phyloP scores from a whole-genome alignment of 1,140 invertebrate species.

The Lamellibrachia luymesi region DNA sequence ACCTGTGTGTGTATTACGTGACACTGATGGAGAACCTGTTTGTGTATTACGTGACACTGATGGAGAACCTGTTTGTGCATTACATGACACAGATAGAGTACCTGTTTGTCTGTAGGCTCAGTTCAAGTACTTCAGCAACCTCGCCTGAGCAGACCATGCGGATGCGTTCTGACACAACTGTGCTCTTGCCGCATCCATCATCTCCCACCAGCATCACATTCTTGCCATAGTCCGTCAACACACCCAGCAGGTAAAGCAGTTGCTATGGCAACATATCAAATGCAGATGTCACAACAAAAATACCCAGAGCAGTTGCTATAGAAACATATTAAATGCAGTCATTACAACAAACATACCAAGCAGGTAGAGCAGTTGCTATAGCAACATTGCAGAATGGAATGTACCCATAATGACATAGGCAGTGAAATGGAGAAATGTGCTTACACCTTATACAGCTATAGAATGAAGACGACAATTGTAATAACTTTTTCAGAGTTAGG shows the following conservation, averaged over 20 bases:
- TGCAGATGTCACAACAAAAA: background rate
- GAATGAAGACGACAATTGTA: too few relatives aligned
- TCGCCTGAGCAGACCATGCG: slow-evolving; percentile 55
- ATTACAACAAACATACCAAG: slow-evolving; percentile 39
- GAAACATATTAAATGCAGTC: too few relatives aligned
- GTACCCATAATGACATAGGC: too few relatives aligned
- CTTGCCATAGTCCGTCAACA: slow-evolving; percentile 49
- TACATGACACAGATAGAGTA: slow-evolving; percentile 21
- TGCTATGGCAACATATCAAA: slow-evolving; percentile 33
- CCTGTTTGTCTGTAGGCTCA: slow-evolving; percentile 53
- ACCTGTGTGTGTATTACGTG: background rate
- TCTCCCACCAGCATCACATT: slow-evolving; percentile 55
- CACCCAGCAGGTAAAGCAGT: slow-evolving; percentile 44
- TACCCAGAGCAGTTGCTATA: background rate
- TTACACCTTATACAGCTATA: too few relatives aligned
- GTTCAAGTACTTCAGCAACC: slow-evolving; percentile 53
- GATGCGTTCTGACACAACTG: slow-evolving; percentile 54
- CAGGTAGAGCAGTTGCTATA: slow-evolving; percentile 47
- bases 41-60: background rate
- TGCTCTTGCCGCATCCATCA: slow-evolving; percentile 55
- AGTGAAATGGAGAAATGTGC: too few relatives aligned
- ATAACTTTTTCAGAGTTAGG: too few relatives aligned
- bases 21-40: background rate
- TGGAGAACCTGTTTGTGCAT: background rate
- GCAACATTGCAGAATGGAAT: too few relatives aligned